A percentile compares a stretch with the other conserved stretches of the same genome.
Conservation (phyloP, 2,888 invertebrate genomes). For the Ectemnius cavifrons region DNA sequence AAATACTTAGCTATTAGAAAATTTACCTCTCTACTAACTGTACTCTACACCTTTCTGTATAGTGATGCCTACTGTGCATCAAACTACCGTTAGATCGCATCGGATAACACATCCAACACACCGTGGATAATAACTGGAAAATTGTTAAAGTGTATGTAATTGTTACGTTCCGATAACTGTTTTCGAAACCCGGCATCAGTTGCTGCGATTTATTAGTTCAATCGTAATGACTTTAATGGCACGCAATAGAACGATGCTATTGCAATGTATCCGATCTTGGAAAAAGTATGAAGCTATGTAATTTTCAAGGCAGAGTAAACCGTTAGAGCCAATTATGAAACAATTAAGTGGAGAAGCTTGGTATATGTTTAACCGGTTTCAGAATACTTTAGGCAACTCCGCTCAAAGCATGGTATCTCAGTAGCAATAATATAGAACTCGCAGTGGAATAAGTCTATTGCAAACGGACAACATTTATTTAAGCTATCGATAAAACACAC, state of each 20-base stretch:
- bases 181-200: constrained; percentile 49
- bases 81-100: constrained; percentile 38
- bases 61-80: too few species aligned
- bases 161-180: constrained; percentile 54
- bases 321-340: constrained; percentile 26
- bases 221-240: constrained; percentile 42
- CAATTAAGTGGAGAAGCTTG: not conserved
- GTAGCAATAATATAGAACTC: not conserved
- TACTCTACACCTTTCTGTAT: too few species aligned
- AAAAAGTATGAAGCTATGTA: constrained; percentile 37
- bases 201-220: constrained; percentile 53
- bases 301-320: constrained; percentile 44
- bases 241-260: constrained; percentile 29
- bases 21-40: not conserved
- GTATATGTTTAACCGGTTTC: not conserved
- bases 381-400: too few species aligned
- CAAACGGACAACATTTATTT: not conserved
- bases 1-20: constrained; percentile 12
- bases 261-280: constrained; percentile 31
- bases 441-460: not conserved
- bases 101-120: constrained; percentile 50
- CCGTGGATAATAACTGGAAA: constrained; percentile 52
- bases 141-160: constrained; percentile 55
- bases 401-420: not conserved
- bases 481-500: constrained; percentile 1